Percentiles rank a stretch among this genome's conserved stretches.
phyloP scores from a whole-genome alignment of 2,113 vertebrate genomes.

The Bubalus kerabau region DNA sequence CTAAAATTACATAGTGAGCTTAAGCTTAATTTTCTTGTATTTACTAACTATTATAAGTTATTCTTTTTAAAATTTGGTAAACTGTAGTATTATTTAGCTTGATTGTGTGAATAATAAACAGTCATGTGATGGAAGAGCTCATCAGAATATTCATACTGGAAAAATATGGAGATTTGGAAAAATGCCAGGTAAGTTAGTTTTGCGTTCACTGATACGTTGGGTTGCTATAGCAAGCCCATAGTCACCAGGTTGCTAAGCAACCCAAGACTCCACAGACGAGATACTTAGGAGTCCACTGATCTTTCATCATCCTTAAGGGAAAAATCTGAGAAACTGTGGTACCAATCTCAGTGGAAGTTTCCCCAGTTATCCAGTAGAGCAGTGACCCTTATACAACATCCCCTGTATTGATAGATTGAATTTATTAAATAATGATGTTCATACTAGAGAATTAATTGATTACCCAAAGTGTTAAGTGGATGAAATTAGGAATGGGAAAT shows the following conservation, averaged over 20 bases:
- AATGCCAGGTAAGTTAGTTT: not conserved
- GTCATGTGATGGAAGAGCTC: not conserved
- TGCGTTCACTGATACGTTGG: conserved; percentile 57
- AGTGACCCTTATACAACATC: not conserved
- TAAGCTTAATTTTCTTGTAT: not conserved
- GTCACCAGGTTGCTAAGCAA: conserved; percentile 65
- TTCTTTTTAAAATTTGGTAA: not conserved
- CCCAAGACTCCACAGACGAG: conserved; percentile 37
- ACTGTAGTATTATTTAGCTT: not conserved
- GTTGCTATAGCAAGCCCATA: conserved; percentile 65
- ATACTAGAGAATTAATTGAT: not conserved
- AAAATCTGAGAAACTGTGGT: conserved; percentile 2
- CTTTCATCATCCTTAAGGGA: conserved; percentile 55
- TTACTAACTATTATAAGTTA: not conserved
- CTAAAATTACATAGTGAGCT: not conserved
- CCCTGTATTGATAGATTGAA: not conserved
- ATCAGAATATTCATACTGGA: not conserved
- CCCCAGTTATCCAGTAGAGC: not conserved
- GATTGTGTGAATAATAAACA: not conserved
- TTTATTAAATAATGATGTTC: not conserved
- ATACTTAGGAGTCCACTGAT: not conserved
- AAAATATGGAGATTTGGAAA: conserved; percentile 42
- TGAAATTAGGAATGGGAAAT: not conserved
- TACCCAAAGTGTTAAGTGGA: not conserved
- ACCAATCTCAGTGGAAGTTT: not conserved